These are phyloP conservation scores for Neomonachus schauinslandi DNA, from an alignment of 2,113 vertebrate genomes.

Conservation along the genomic window DNA sequence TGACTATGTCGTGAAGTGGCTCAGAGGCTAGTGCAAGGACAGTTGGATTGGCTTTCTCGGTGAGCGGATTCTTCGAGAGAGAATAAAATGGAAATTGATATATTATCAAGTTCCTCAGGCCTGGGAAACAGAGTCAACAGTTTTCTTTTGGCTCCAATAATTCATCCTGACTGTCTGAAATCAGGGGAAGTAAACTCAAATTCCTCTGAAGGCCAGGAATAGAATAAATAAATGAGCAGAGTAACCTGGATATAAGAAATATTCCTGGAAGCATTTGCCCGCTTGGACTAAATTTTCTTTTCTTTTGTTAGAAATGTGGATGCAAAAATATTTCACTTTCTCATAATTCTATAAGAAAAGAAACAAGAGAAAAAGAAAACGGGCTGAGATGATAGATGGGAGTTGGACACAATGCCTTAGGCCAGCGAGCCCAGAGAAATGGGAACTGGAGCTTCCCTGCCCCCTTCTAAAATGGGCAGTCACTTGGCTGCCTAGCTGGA, in stretches of 20 bases:
- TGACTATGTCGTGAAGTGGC: not conserved
- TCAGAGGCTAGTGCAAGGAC: not conserved
- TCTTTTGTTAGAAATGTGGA: conserved; percentile 16
- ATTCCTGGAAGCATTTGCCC: not conserved
- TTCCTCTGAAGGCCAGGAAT: not conserved
- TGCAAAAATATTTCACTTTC: not conserved
- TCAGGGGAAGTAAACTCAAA: not conserved
- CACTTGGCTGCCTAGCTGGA: rapidly evolving
- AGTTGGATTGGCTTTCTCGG: not conserved
- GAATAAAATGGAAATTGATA: conserved; percentile 2
- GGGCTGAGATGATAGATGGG: not conserved
- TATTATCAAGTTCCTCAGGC: not conserved
- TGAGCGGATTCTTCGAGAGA: not conserved
- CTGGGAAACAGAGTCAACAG: not conserved
- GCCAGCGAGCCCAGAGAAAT: not conserved
- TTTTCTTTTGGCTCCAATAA: conserved; percentile 30
- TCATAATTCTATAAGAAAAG: not conserved
- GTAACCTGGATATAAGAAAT: not conserved
- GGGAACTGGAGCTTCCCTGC: rapidly evolving
- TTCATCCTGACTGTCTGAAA: not conserved
- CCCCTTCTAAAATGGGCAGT: not conserved
- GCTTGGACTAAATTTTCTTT: conserved; percentile 36
- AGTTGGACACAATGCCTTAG: not conserved
- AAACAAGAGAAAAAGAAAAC: not conserved
- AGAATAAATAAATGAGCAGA: not conserved